phyloP scores from a whole-genome alignment of 2,797 vertebrate species.

The Peromyscus melanophrys region DNA sequence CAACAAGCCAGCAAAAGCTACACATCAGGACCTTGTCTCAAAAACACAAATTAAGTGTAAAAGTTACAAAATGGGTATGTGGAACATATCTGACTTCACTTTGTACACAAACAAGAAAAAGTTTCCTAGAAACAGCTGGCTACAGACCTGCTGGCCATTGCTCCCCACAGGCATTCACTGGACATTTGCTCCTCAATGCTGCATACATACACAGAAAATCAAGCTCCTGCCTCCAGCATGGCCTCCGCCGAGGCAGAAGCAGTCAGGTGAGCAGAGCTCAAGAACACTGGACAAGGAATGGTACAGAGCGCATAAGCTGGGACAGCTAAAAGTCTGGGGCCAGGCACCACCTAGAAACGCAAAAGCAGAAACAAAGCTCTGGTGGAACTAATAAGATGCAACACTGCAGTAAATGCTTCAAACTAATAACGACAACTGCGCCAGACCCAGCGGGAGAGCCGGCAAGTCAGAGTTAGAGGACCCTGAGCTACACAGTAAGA shows the following conservation, averaged over 20 bases:
- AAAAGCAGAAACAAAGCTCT: background rate
- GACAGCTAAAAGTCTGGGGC: background rate
- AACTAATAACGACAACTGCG: background rate
- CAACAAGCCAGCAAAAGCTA: background rate
- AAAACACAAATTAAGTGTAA: background rate
- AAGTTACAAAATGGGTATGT: background rate
- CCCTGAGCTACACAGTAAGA: background rate
- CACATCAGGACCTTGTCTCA: background rate
- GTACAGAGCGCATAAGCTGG: fast-evolving
- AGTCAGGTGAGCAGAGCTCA: background rate
- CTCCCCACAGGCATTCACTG: background rate
- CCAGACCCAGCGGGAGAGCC: background rate
- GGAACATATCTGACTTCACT: conserved; percentile 25
- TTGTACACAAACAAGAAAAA: background rate
- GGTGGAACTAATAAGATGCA: background rate
- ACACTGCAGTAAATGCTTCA: background rate
- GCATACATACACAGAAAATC: background rate
- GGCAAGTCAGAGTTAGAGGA: background rate
- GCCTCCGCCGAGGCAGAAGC: background rate
- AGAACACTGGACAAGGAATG: fast-evolving
- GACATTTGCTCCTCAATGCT: background rate
- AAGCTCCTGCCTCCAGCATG: background rate
- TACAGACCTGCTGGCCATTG: background rate
- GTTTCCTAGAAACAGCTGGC: background rate
- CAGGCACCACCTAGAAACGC: background rate